phyloP scores from a whole-genome alignment of 1,140 invertebrate species.

The Drosophila kurseongensis region DNA sequence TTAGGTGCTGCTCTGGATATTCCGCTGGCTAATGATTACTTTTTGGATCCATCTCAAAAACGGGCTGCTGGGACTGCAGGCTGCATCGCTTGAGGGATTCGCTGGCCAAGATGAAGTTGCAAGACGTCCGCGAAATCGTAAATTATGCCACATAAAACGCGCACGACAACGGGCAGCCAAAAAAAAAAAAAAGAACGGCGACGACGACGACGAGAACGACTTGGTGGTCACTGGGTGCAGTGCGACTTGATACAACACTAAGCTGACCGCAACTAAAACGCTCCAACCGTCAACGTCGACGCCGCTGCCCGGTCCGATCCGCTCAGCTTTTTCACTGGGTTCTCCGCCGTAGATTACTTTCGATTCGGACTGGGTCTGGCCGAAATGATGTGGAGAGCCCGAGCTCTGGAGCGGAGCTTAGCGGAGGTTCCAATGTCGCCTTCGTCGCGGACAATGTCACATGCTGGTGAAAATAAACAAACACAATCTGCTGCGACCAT shows the following conservation, averaged over 20 bases:
- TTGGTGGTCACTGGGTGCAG: conserved; percentile 66
- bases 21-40: conserved; percentile 61
- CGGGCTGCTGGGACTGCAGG: conserved; percentile 44
- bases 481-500: conserved; percentile 65
- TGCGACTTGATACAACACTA: conserved; percentile 59
- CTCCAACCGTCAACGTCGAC: conserved; percentile 36
- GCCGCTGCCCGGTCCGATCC: conserved; percentile 26
- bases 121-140: conserved; percentile 56
- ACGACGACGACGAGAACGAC: conserved; percentile 37
- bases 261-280: conserved; percentile 61
- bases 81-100: conserved; percentile 60
- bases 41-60: conserved; percentile 78
- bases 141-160: conserved; percentile 63
- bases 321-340: conserved; percentile 28
- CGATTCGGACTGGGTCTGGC: conserved; percentile 48
- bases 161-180: conserved; percentile 38
- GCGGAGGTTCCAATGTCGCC: conserved; percentile 71
- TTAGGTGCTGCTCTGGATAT: conserved; percentile 20
- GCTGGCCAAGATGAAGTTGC: conserved; percentile 40
- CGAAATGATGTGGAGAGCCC: conserved; percentile 9
- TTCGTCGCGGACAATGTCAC: conserved; percentile 77
- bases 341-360: conserved; percentile 50
- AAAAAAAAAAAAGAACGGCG: background rate
- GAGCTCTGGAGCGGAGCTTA: conserved; percentile 18
- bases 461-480: conserved; percentile 64